Conservation (phyloP, 2,113 vertebrate species). For the Platycercus adscitus region DNA sequence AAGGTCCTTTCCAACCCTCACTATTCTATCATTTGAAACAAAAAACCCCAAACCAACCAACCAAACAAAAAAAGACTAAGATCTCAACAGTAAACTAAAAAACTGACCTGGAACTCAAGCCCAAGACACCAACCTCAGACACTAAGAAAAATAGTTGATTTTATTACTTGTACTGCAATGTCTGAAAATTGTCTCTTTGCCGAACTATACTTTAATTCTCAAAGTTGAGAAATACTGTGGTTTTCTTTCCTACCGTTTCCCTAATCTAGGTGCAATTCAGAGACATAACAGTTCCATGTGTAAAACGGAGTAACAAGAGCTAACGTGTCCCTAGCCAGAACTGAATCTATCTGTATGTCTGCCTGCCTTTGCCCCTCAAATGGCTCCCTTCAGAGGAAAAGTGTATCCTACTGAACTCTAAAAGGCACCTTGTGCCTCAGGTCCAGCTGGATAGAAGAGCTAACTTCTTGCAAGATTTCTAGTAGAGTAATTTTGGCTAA, state of each 20-base stretch:
- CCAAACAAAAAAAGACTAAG: background rate
- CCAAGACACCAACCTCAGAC: background rate
- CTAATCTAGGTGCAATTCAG: background rate
- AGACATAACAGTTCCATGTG: background rate
- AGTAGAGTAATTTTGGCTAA: background rate
- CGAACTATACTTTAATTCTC: background rate
- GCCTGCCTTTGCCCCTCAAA: rapidly evolving
- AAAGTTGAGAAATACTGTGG: background rate
- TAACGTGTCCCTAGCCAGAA: background rate
- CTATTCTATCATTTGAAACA: background rate
- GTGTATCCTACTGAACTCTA: background rate
- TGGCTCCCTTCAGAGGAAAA: background rate
- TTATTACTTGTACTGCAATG: background rate
- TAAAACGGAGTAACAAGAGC: background rate
- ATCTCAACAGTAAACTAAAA: background rate
- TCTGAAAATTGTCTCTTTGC: background rate
- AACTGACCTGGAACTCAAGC: background rate
- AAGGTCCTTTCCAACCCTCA: too few species aligned
- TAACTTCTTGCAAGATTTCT: background rate
- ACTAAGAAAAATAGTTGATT: background rate
- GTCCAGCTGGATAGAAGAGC: background rate
- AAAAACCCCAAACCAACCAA: background rate
- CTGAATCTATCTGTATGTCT: background rate
- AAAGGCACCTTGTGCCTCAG: background rate
- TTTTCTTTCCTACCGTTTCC: conserved; percentile 9